A percentile compares a stretch with the other conserved stretches of the same genome.
Evolutionary conservation across 2,888 invertebrate genomes (phyloP).

Genomic region (Mythimna lalbum): DNA sequence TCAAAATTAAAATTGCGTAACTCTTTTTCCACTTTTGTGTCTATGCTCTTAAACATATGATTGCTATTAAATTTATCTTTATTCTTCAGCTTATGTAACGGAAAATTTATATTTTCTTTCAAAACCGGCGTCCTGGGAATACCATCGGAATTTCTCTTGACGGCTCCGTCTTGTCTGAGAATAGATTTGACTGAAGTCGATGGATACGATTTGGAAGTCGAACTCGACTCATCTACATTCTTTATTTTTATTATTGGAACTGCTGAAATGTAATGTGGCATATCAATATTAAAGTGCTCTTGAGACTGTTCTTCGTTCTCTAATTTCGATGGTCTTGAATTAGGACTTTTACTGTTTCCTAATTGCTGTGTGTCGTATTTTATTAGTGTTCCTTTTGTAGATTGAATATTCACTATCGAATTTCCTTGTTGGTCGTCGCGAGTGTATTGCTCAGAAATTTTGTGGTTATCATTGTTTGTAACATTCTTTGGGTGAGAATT

Average conservation of each 20-base stretch:
- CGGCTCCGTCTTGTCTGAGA: slow-evolving; percentile 74
- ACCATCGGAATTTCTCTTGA: slow-evolving; percentile 82
- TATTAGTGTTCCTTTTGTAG: slow-evolving; percentile 67
- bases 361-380: slow-evolving; percentile 77
- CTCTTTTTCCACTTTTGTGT: slow-evolving; percentile 80
- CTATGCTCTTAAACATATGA: slow-evolving; percentile 69
- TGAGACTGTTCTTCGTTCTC: slow-evolving; percentile 77
- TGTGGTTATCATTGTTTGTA: slow-evolving; percentile 71
- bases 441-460: slow-evolving; percentile 66
- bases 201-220: slow-evolving; percentile 70
- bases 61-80: slow-evolving; percentile 74
- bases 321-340: slow-evolving; percentile 67
- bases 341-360: slow-evolving; percentile 76
- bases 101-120: slow-evolving; percentile 79
- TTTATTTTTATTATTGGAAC: slow-evolving; percentile 85
- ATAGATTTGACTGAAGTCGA: slow-evolving; percentile 72
- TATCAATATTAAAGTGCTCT: slow-evolving; percentile 72
- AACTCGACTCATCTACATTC: slow-evolving; percentile 81
- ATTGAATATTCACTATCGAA: slow-evolving; percentile 67
- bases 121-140: slow-evolving; percentile 77
- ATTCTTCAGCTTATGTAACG: slow-evolving; percentile 74
- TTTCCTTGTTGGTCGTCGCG: slow-evolving; percentile 72
- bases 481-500: slow-evolving; percentile 71
- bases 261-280: slow-evolving; percentile 70
- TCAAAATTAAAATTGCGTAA: slow-evolving; percentile 87